Conservation (phyloP, 2,113 vertebrate species). For the Ia io region DNA sequence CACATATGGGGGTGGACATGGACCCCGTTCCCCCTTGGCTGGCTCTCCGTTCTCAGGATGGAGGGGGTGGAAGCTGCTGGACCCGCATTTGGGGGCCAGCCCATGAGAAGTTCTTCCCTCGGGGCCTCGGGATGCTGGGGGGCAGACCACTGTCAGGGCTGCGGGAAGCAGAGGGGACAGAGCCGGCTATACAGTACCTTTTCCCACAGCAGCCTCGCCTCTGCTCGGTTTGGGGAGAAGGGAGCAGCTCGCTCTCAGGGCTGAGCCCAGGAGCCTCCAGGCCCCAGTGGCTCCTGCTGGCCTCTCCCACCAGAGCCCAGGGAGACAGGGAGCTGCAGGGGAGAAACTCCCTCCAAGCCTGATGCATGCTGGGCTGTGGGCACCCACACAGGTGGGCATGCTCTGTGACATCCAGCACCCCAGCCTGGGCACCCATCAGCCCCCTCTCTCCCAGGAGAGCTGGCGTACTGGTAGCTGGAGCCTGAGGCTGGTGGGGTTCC, state of each 20-base stretch:
- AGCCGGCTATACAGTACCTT: conserved; percentile 64
- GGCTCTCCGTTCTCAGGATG: background rate
- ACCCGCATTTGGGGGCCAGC: background rate
- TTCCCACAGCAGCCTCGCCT: conserved; percentile 46
- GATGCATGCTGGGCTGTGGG: background rate
- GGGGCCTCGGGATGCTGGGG: background rate
- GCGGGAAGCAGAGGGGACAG: background rate
- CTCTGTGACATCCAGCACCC: background rate
- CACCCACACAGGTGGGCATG: background rate
- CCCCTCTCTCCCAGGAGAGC: background rate
- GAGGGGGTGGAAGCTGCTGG: background rate
- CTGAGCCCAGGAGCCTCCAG: background rate
- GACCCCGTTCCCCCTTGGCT: background rate
- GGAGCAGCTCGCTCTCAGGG: background rate
- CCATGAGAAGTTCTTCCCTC: background rate
- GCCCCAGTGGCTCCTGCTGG: background rate
- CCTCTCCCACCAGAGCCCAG: background rate
- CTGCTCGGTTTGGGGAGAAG: background rate
- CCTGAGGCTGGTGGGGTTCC: background rate
- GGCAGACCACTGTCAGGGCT: background rate
- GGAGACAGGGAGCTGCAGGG: background rate
- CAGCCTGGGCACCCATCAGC: background rate
- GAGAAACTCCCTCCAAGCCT: background rate
- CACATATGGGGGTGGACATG: background rate
- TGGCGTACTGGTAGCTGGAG: background rate